Percentiles rank a stretch among this genome's conserved stretches.
phyloP scores from a whole-genome alignment of 2,888 invertebrate genomes.

The Lithophane semibrunnea region DNA sequence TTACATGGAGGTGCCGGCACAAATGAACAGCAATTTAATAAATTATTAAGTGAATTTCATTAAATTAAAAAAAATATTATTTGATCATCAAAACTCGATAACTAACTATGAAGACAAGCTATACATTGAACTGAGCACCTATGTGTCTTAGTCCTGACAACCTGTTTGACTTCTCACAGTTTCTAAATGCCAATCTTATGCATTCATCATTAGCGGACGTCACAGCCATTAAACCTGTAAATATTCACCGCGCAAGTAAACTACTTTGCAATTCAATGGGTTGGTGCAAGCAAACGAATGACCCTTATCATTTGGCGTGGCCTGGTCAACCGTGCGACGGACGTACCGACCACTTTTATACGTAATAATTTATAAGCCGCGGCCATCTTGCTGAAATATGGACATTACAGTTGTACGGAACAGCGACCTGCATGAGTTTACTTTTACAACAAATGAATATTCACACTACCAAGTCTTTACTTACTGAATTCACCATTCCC shows the following conservation, averaged over 20 bases:
- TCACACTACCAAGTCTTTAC: constrained; percentile 10
- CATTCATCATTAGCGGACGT: constrained; percentile 79
- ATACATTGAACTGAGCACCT: constrained; percentile 11
- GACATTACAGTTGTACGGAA: constrained; percentile 58
- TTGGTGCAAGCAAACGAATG: constrained; percentile 80
- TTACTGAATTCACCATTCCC: constrained; percentile 7
- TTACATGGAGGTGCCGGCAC: constrained; percentile 36
- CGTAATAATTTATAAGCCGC: constrained; percentile 70
- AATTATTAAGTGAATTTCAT: constrained; percentile 16
- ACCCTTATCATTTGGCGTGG: constrained; percentile 76
- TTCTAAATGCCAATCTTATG: constrained; percentile 80
- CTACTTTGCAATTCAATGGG: constrained; percentile 86
- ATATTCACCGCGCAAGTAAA: constrained; percentile 84
- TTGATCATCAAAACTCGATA: constrained; percentile 13
- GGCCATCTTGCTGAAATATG: constrained; percentile 67
- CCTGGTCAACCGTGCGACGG: constrained; percentile 67
- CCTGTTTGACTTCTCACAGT: constrained; percentile 77
- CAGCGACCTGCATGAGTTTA: constrained; percentile 61
- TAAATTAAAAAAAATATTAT: constrained; percentile 14
- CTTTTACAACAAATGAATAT: constrained; percentile 58
- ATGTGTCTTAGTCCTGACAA: constrained; percentile 54
- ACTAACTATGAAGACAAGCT: neutral
- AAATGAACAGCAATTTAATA: constrained; percentile 22
- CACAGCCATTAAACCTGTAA: constrained; percentile 83
- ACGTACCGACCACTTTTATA: constrained; percentile 66